A percentile compares a stretch with the other conserved stretches of the same genome.
These are phyloP conservation scores for Actinemys pallida DNA, from an alignment of 2,113 vertebrate genomes.

Conservation along the genomic window DNA sequence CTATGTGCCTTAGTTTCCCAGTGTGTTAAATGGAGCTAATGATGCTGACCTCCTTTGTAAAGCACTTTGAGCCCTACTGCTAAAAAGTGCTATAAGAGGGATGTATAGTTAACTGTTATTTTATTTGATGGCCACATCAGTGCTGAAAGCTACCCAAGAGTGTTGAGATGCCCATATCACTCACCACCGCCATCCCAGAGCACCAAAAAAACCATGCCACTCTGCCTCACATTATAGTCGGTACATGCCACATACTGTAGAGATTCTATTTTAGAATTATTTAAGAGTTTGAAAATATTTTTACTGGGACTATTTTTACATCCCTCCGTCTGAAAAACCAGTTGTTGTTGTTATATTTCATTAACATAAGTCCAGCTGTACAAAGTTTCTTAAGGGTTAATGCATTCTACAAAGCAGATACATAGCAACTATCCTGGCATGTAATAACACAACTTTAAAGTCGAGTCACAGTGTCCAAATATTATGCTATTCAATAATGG, in stretches of 20 bases:
- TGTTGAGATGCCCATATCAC: not conserved
- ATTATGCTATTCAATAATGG: not conserved
- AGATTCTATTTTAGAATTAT: not conserved
- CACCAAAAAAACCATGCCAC: not conserved
- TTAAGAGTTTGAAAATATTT: not conserved
- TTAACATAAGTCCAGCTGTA: not conserved
- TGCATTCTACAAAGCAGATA: not conserved
- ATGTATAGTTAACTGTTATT: not conserved
- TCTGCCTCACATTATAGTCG: not conserved
- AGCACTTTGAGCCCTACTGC: not conserved
- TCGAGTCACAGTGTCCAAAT: not conserved
- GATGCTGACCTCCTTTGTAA: not conserved
- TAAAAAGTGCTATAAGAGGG: not conserved
- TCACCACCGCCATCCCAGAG: not conserved
- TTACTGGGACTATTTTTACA: not conserved
- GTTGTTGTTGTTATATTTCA: not conserved
- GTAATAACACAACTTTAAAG: not conserved
- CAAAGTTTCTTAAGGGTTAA: too few species aligned
- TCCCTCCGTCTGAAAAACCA: not conserved
- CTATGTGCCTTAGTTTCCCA: not conserved
- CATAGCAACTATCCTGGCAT: not conserved
- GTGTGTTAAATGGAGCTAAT: not conserved
- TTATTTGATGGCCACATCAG: not conserved
- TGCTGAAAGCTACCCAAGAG: not conserved
- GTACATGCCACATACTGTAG: not conserved